These are phyloP conservation scores for Aleiodes testaceus DNA, from an alignment of 2,888 invertebrate genomes.

Conservation along the genomic window DNA sequence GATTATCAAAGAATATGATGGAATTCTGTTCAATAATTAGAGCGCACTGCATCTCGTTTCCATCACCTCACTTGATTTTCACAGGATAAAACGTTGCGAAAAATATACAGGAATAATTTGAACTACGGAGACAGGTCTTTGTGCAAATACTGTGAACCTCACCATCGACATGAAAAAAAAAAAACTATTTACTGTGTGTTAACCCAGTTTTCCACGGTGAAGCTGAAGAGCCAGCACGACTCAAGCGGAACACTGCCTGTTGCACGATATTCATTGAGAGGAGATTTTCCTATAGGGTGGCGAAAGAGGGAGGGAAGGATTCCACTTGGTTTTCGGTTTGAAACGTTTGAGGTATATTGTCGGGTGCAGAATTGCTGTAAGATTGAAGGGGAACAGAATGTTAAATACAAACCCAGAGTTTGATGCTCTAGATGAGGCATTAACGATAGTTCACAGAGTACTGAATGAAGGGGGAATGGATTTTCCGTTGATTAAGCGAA, in stretches of 20 bases:
- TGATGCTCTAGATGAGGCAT: conserved; percentile 9
- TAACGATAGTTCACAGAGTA: conserved; percentile 32
- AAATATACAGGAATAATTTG: no score
- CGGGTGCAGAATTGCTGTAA: not conserved
- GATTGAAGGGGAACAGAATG: conserved; percentile 6
- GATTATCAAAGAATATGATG: no score
- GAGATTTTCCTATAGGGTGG: conserved; percentile 12
- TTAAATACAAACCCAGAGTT: not conserved
- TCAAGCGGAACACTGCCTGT: conserved; percentile 25
- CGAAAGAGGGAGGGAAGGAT: not conserved
- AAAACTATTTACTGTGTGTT: conserved; percentile 4
- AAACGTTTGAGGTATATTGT: not conserved
- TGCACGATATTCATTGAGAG: conserved; percentile 31
- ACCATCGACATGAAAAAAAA: not conserved
- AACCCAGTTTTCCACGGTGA: conserved; percentile 21
- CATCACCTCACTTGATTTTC: no score
- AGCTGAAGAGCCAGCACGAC: not conserved
- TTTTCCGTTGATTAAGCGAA: conserved; percentile 11
- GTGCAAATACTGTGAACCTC: not conserved
- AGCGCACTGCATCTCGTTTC: no score
- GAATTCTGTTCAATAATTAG: no score
- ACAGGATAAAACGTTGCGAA: no score
- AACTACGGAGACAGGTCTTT: no score
- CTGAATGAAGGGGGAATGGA: conserved; percentile 10
- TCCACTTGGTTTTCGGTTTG: conserved; percentile 10